A percentile compares a stretch with the other conserved stretches of the same genome.
Conservation (phyloP, 1,140 invertebrate species). For the Bombus impatiens region DNA sequence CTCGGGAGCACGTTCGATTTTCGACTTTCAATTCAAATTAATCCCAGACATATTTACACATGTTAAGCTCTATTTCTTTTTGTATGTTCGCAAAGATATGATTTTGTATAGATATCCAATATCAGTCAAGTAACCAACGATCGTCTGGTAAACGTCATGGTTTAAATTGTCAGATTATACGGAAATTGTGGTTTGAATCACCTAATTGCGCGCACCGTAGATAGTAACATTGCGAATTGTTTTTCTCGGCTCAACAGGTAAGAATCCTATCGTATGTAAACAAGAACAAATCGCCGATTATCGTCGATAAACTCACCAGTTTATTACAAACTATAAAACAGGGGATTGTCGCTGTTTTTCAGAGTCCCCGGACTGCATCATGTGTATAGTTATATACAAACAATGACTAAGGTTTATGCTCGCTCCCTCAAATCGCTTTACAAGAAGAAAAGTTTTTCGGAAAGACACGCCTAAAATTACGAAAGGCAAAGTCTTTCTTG, state of each 20-base stretch:
- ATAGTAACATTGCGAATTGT: neutral
- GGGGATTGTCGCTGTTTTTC: neutral
- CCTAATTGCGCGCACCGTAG: neutral
- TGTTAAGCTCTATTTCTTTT: too few species aligned
- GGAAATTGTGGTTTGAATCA: neutral
- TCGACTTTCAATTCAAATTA: too few species aligned
- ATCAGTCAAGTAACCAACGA: neutral
- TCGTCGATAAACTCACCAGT: neutral
- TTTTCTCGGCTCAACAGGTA: neutral
- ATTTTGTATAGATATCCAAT: too few species aligned
- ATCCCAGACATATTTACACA: accelerated
- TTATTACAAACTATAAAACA: neutral
- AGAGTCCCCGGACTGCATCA: neutral
- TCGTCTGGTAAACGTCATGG: neutral
- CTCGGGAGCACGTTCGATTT: too few species aligned
- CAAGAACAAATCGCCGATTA: neutral
- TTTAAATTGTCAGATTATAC: neutral
- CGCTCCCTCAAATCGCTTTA: neutral
- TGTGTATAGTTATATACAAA: neutral
- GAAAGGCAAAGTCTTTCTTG: too few species aligned
- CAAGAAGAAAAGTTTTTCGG: too few species aligned
- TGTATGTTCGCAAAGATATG: too few species aligned
- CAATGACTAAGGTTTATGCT: too few species aligned
- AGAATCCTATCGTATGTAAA: accelerated
- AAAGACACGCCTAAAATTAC: accelerated